Evolutionary conservation across 92 coral and sea anemone genomes (phyloP), one percentile per base, ranked within the genome.

Genomic region (Zoanthus sansibaricus): DNA sequence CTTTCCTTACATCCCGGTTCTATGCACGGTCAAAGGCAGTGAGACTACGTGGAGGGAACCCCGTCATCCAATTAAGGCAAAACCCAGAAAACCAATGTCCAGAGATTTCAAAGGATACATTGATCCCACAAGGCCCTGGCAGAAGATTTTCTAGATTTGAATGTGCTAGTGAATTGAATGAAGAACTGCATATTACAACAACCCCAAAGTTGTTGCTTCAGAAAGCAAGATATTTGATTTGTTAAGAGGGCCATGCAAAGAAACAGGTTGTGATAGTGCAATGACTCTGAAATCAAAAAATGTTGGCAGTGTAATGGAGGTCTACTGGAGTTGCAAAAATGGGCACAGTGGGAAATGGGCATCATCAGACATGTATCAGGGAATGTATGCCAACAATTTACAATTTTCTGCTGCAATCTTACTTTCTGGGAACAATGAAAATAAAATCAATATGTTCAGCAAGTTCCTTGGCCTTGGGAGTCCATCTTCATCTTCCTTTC

Each of bases 181-280:
- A 52, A 30, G 67, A 47, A 48, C 44, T 77, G 37, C 7, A 10
- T 32, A n/a, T 21, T 5, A 77, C 17, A 77, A 51, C 45, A 58
- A 25, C 33, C 82, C 64, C 20, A 47, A 77, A 77, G 67, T 77
- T 52, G 49, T 49, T 1, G 82, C 82, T 20, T 20, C 59, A 30
- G 46, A 77, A 58, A 33, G 44, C 62, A 49, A 77, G 82, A 48
- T 77, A 49, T 17, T 47, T 13, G 42, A 76, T 2, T 18, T 77
- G 82, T 77, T 77, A 14, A 49, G 48, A 48, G 82, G 82, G 48
- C 25, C 76, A 3, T 42, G 76, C 76, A 72, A 15, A 16, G 76
- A 72, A 42, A 72, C 5, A 12, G 76, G 52, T 72, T 72, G 52
- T 46, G 37, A n/a, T 15, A 71, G 76, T 52, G 15, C 7, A 72